These are phyloP conservation scores for Harpagoxenus sublaevis DNA, from an alignment of 2,888 invertebrate species.

Conservation along the genomic window DNA sequence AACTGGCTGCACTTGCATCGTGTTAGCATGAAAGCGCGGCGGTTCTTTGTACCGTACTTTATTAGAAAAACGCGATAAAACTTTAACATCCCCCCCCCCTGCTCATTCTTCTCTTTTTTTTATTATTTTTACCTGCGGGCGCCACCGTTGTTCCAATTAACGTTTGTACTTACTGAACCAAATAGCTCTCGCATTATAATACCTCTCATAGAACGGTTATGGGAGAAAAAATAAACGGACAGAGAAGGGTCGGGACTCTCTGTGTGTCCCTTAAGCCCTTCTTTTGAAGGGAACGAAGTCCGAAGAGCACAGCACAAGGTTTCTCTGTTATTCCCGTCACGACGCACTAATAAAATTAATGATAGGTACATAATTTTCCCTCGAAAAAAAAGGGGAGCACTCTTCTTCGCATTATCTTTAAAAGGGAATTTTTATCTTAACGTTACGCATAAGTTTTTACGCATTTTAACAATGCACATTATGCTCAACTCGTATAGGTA, in stretches of 20 bases:
- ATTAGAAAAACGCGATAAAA: slow-evolving; percentile 57
- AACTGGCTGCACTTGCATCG: slow-evolving; percentile 45
- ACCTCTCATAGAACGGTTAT: slow-evolving; percentile 42
- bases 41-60: slow-evolving; percentile 46
- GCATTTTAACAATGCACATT: neutral
- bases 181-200: slow-evolving; percentile 55
- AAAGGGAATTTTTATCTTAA: slow-evolving; percentile 1
- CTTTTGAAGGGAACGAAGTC: slow-evolving; percentile 11
- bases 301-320: neutral
- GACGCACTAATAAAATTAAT: slow-evolving; percentile 42
- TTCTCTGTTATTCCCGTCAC: slow-evolving; percentile 27
- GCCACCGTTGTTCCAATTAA: slow-evolving; percentile 56
- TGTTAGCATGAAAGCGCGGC: slow-evolving; percentile 50
- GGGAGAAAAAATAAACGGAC: slow-evolving; percentile 50
- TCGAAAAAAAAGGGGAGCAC: neutral
- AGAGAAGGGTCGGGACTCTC: slow-evolving; percentile 32
- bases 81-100: slow-evolving; percentile 17
- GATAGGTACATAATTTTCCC: slow-evolving; percentile 35
- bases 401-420: neutral
- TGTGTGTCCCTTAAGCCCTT: slow-evolving; percentile 39
- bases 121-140: slow-evolving; percentile 48
- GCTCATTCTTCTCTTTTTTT: slow-evolving; percentile 7
- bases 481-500: neutral
- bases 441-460: neutral
- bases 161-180: slow-evolving; percentile 55